Evolutionary conservation across 2,797 vertebrate species (phyloP).

Genomic region (Hoplostethus atlanticus): DNA sequence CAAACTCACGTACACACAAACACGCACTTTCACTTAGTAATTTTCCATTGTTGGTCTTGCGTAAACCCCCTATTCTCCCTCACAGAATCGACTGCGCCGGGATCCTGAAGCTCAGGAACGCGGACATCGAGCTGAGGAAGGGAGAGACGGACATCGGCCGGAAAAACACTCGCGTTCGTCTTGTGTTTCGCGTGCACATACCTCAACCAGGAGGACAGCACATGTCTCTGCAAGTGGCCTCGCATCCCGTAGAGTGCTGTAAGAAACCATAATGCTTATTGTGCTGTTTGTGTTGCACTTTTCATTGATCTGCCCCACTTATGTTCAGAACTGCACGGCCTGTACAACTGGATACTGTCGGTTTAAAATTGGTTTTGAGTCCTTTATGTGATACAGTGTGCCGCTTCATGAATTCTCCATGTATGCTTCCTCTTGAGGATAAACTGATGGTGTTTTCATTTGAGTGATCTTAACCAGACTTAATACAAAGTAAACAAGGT

Average conservation of each 20-base stretch:
- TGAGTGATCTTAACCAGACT: slow-evolving; percentile 55
- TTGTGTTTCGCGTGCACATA: slow-evolving; percentile 96
- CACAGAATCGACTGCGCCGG: slow-evolving; percentile 96
- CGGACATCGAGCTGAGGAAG: slow-evolving; percentile 97
- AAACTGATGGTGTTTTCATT: slow-evolving; percentile 47
- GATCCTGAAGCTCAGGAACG: slow-evolving; percentile 97
- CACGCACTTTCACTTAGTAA: neutral
- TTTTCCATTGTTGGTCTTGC: neutral
- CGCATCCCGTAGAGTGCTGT: slow-evolving; percentile 98
- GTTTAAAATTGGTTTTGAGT: neutral
- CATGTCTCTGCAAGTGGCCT: slow-evolving; percentile 93
- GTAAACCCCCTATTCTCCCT: neutral
- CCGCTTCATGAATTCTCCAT: slow-evolving; percentile 18
- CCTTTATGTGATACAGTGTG: neutral
- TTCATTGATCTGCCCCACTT: neutral
- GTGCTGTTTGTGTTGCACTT: neutral
- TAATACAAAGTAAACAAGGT: slow-evolving; percentile 57
- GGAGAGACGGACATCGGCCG: slow-evolving; percentile 98
- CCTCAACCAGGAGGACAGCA: slow-evolving; percentile 91
- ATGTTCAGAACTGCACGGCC: neutral
- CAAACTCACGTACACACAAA: neutral
- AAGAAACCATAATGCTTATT: slow-evolving; percentile 71
- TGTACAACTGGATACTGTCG: neutral
- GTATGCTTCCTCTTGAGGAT: slow-evolving; percentile 28
- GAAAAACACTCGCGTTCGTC: slow-evolving; percentile 96